Base-by-base conservation (phyloP, 2,797 vertebrate genomes). In the Pipistrellus pygmaeus region DNA sequence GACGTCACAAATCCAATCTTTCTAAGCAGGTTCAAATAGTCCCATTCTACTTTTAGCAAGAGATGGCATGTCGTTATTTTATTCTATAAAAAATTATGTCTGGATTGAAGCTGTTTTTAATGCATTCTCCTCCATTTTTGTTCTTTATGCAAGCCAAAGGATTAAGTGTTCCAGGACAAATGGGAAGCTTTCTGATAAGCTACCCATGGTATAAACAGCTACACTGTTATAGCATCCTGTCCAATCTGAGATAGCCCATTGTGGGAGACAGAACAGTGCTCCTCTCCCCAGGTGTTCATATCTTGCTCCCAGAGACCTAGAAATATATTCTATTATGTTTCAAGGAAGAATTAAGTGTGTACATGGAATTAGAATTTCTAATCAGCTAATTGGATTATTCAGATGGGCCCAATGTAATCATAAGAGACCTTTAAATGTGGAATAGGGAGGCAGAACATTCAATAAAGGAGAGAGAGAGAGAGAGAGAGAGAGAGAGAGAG, bases 1-100 rank as follows among this genome's bases (percentile, higher is more conserved):
- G 38, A 90, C 5, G 12, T 90, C 73, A 66, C 51, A 68, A 64
- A 92, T 44, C 4, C 69, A 35, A 35, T 85, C 71, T 88, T 46
- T 76, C 75, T 38, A 80, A 73, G 30, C 30, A 55, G 51, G 3
- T 35, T 55, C 69, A 17, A 88, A 73, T 64, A 75, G 17, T 3
- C 23, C 7, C 15, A 51, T 2, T 82, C 18, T 18, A 77, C 2
- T 66, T 69, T 35, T 3, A 73, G 20, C 17, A 91, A 88, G 21
- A 60, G 53, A 85, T 46, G 1, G 14, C 21, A 60, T 20, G 2
- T 55, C 2, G 18, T 62, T n/a, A 48, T 55, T 85, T 73, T 60
- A 72, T 76, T 80, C 7, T 51, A 17, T 23, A 35, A 41, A 15
- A 64, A 27, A 57, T 83, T 41, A 17, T 38, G 25, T 10, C 6